These are phyloP conservation scores for Lacanobia oleracea DNA, from an alignment of 2,888 invertebrate genomes.

Conservation along the genomic window DNA sequence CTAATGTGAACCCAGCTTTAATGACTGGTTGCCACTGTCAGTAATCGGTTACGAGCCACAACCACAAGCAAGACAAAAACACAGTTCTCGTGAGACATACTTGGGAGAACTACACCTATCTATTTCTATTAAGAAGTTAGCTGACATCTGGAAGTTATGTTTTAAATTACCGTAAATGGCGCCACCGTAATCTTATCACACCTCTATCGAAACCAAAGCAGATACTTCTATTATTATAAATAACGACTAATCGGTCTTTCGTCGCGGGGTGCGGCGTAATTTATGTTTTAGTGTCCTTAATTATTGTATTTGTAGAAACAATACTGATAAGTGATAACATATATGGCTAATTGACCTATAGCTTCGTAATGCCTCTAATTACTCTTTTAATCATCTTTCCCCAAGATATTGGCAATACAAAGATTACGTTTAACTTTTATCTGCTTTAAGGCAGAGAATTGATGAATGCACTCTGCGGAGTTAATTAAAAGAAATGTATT, in stretches of 20 bases:
- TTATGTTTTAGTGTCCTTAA: conserved; percentile 2
- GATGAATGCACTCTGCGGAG: conserved; percentile 15
- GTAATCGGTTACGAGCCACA: background rate
- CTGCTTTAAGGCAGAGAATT: background rate
- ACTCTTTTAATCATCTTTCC: conserved; percentile 16
- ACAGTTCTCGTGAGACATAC: background rate
- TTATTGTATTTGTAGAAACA: conserved; percentile 17
- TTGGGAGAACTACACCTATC: background rate
- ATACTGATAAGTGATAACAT: conserved; percentile 22
- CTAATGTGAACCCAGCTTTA: background rate
- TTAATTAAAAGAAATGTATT: conserved; percentile 41
- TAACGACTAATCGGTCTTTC: conserved; percentile 8
- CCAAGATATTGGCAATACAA: conserved; percentile 34
- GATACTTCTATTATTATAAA: conserved; percentile 2
- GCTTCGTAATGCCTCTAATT: conserved; percentile 27
- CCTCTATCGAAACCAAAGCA: conserved; percentile 24
- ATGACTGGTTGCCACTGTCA: background rate
- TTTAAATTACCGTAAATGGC: background rate
- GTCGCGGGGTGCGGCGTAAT: no score
- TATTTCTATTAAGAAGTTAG: background rate
- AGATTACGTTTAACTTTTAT: conserved; percentile 44
- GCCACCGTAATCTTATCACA: conserved; percentile 6
- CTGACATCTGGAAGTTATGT: background rate
- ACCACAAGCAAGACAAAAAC: background rate
- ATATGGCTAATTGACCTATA: conserved; percentile 21